Evolutionary conservation across 2,888 invertebrate species (phyloP).

Genomic region (Eupelmus urozonus): DNA sequence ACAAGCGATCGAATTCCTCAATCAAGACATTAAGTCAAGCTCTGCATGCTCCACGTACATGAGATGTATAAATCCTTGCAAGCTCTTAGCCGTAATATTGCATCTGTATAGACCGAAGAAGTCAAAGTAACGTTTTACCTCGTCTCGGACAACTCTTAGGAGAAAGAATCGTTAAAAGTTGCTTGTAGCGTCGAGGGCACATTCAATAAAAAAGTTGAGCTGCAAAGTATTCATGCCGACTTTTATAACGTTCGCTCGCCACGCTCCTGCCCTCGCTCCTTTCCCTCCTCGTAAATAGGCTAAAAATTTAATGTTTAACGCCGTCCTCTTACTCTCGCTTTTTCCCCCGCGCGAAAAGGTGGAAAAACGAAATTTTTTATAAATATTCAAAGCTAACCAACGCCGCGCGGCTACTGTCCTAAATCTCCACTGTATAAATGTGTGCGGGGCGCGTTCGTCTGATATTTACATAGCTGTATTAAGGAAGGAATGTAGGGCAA

Average conservation of each 20-base stretch:
- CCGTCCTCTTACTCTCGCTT: not conserved
- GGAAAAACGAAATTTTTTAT: not conserved
- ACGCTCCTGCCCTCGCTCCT: not conserved
- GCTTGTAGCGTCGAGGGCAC: not conserved
- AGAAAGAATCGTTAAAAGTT: conserved; percentile 17
- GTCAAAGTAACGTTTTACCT: too few species aligned
- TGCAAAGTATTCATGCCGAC: conserved; percentile 13
- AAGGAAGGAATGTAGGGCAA: not conserved
- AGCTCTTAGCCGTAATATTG: not conserved
- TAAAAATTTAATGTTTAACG: conserved; percentile 10
- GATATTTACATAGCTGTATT: conserved; percentile 22
- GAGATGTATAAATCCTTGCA: not conserved
- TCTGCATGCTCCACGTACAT: not conserved
- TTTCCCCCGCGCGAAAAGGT: not conserved
- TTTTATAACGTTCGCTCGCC: conserved; percentile 5
- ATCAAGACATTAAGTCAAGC: not conserved
- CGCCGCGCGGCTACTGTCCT: not conserved
- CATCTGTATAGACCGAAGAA: not conserved
- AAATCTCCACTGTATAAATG: too few species aligned
- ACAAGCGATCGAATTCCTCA: conserved; percentile 39
- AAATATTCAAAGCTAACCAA: conserved; percentile 23
- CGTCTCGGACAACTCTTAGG: too few species aligned
- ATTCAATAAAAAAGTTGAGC: conserved; percentile 2
- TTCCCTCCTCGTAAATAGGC: conserved; percentile 3
- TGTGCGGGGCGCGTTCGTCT: too few species aligned